These are phyloP conservation scores for Scomberomorus guttatus DNA, from an alignment of 2,797 vertebrate genomes.

Conservation along the genomic window DNA sequence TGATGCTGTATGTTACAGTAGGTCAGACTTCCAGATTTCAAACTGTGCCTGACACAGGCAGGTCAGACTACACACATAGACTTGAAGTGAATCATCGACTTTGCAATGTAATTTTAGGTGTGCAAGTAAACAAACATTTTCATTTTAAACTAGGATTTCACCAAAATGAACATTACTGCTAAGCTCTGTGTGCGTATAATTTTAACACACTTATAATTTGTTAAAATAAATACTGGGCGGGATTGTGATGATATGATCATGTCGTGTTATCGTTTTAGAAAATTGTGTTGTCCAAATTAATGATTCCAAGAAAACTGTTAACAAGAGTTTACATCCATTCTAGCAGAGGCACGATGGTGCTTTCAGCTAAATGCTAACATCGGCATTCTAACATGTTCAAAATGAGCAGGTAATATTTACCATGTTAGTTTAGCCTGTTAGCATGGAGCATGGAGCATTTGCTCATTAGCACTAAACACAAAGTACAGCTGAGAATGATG, in stretches of 20 bases:
- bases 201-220: not conserved
- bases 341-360: too few species aligned
- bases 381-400: too few species aligned
- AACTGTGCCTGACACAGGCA: not conserved
- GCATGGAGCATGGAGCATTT: too few species aligned
- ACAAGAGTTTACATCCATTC: too few species aligned
- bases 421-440: too few species aligned
- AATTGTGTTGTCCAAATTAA: not conserved
- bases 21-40: not conserved
- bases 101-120: not conserved
- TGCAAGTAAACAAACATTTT: not conserved
- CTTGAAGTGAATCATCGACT: not conserved
- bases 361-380: too few species aligned
- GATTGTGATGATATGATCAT: too few species aligned
- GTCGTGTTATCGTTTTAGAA: too few species aligned
- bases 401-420: too few species aligned
- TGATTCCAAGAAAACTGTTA: not conserved
- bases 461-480: too few species aligned
- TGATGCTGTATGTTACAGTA: constrained; percentile 11
- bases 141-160: not conserved
- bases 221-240: not conserved
- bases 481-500: too few species aligned
- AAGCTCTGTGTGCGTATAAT: not conserved
- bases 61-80: not conserved
- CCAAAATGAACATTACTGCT: not conserved